Evolutionary conservation across 2,797 vertebrate genomes (phyloP), one percentile per base, ranked within the genome.

Genomic region (Trichosurus vulpecula): DNA sequence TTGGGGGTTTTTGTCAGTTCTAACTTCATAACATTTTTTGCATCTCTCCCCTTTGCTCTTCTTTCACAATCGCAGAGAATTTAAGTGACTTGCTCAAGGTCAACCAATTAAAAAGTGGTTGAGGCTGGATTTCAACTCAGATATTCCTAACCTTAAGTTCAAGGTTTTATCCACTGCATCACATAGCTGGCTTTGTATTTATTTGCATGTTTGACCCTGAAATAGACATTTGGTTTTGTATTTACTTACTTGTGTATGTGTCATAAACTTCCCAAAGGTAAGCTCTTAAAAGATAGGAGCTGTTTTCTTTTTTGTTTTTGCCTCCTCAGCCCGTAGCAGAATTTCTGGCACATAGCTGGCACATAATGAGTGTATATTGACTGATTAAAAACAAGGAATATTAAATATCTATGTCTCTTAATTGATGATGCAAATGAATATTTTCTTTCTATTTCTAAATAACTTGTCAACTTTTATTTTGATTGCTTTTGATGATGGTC

Each of bases 371-470:
- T 22, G 19, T 35, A 31, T 66, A 66, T 35, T 35, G 58, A 35
- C 16, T n/a, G 31, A 61, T 66, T 66, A 66, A 14, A 92, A 96
- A n/a, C 1, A 16, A 91, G 19, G 92, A 13, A 92, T 27, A 94
- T 0, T 4, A 74, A 55, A 55, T 94, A 61, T 91, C 2, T 41
- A 8, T 74, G 92, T 91, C 35, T 54, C n/a, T 51, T 90, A 96
- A 91, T 54, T 81, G 91, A 90, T 93, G n/a, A 81, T 52, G 10
- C 41, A 90, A 90, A 12, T 92, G 35, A 92, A 10, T 47, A 29
- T 61, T 47, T 29, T 87, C 81, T 87, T n/a, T 94, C 66, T 53
- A 27, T 94, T 93, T 90, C 93, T 54, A 94, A 96, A 74, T 10
- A 0, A 55, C 54, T 53, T 56, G 90, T 94, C 1, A 54, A 4